Evolutionary conservation across 2,113 vertebrate genomes (phyloP).

Genomic region (Grammomys surdaster): DNA sequence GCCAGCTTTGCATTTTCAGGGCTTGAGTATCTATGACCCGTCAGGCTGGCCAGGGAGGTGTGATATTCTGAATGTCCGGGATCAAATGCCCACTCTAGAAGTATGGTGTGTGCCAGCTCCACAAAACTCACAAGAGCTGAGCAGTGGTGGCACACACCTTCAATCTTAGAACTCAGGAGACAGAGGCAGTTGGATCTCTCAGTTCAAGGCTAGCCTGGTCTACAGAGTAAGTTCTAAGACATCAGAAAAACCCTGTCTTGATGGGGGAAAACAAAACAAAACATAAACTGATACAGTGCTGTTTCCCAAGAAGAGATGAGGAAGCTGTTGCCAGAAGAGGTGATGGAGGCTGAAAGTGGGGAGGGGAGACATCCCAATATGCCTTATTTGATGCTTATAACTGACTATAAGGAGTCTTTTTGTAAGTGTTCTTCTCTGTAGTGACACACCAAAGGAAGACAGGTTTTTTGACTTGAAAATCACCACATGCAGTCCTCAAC

Average conservation of each 20-base stretch:
- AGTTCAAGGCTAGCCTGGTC: neutral
- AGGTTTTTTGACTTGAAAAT: constrained; percentile 30
- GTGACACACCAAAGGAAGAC: neutral
- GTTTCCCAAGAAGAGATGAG: neutral
- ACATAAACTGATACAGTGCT: neutral
- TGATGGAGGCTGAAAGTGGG: neutral
- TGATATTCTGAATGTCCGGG: neutral
- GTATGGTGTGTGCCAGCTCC: neutral
- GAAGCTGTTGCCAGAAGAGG: neutral
- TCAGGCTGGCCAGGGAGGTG: neutral
- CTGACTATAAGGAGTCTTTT: neutral
- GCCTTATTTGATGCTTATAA: neutral
- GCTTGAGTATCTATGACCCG: rapidly evolving
- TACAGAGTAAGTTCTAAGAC: neutral
- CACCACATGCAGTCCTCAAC: neutral
- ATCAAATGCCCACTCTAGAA: neutral
- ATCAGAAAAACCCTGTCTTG: neutral
- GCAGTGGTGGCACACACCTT: neutral
- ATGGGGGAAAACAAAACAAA: no score
- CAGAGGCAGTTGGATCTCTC: neutral
- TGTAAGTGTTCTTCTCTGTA: neutral
- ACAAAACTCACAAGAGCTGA: neutral
- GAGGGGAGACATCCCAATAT: neutral
- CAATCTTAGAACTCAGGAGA: neutral
- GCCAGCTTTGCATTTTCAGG: neutral